A percentile compares a stretch with the other conserved stretches of the same genome.
Conservation (phyloP, 2,797 vertebrate species). For the Enteromius paludinosus region DNA sequence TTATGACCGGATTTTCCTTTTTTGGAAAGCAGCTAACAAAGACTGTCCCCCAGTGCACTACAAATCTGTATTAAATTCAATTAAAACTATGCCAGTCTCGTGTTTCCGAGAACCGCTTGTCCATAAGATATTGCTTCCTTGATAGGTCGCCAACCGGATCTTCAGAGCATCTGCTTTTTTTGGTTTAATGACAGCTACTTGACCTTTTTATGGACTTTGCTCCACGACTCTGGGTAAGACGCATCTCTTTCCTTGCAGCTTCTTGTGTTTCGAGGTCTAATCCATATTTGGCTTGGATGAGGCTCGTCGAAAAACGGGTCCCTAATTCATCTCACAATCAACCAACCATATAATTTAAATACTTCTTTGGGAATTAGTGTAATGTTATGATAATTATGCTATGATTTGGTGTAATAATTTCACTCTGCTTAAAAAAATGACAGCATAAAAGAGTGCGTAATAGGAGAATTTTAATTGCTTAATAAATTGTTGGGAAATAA, state of each 20-base stretch:
- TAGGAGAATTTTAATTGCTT: slow-evolving; percentile 77
- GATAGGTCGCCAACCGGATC: not conserved
- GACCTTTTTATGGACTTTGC: slow-evolving; percentile 1
- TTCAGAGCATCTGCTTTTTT: not conserved
- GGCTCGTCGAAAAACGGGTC: slow-evolving; percentile 64
- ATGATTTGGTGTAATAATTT: slow-evolving; percentile 80
- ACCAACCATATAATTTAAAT: slow-evolving; percentile 86
- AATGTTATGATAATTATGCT: slow-evolving; percentile 83
- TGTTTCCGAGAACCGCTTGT: slow-evolving; percentile 28
- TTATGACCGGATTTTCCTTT: slow-evolving; percentile 63
- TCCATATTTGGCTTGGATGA: slow-evolving; percentile 69
- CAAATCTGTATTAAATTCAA: slow-evolving; percentile 61
- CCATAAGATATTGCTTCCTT: slow-evolving; percentile 1
- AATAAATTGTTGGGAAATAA: slow-evolving; percentile 74
- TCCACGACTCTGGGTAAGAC: not conserved
- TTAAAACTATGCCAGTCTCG: slow-evolving; percentile 47
- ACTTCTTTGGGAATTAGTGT: slow-evolving; percentile 84
- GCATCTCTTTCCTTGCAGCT: slow-evolving; percentile 12
- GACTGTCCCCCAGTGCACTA: slow-evolving; percentile 51
- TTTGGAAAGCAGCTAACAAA: slow-evolving; percentile 61
- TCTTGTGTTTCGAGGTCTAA: slow-evolving; percentile 51
- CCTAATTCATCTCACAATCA: slow-evolving; percentile 85
- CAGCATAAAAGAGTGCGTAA: slow-evolving; percentile 73
- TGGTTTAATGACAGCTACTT: slow-evolving; percentile 50
- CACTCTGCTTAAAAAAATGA: slow-evolving; percentile 66